Evolutionary conservation across 1,140 invertebrate species (phyloP).

Genomic region (Drosophila tani): DNA sequence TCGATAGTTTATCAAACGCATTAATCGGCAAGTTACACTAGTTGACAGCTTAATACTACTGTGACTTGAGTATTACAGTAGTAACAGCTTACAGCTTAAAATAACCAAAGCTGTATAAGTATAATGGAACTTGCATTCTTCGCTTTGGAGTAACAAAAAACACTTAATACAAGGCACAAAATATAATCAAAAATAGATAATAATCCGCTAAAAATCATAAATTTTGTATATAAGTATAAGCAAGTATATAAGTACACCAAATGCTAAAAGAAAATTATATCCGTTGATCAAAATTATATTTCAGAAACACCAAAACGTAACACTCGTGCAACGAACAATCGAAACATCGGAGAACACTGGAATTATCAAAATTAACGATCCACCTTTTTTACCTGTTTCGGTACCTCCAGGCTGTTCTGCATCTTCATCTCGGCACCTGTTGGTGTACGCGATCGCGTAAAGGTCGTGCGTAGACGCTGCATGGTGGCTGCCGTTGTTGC

Average conservation of each 20-base stretch:
- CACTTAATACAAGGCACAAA: too few species aligned
- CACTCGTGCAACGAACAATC: neutral
- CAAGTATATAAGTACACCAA: slow-evolving; percentile 1
- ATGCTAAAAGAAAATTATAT: neutral
- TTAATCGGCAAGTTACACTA: too few species aligned
- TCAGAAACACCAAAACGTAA: neutral
- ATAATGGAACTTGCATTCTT: too few species aligned
- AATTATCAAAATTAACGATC: slow-evolving; percentile 10
- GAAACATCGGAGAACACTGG: neutral
- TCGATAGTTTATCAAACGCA: neutral
- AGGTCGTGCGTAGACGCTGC: slow-evolving; percentile 93
- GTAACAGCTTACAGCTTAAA: too few species aligned
- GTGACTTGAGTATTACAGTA: too few species aligned
- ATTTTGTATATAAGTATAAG: neutral
- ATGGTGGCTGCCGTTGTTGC: slow-evolving; percentile 84
- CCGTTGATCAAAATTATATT: neutral
- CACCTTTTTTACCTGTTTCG: slow-evolving; percentile 89
- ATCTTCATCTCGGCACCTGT: slow-evolving; percentile 95
- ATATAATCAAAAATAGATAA: too few species aligned
- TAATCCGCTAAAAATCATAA: neutral
- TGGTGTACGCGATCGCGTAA: slow-evolving; percentile 93
- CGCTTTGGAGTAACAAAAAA: neutral
- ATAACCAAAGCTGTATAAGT: too few species aligned
- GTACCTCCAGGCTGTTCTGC: slow-evolving; percentile 94
- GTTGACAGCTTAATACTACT: too few species aligned